Evolutionary conservation across 2,888 invertebrate species (phyloP), one percentile per base, ranked within the genome.

Genomic region (Apomyelois bistriatella): DNA sequence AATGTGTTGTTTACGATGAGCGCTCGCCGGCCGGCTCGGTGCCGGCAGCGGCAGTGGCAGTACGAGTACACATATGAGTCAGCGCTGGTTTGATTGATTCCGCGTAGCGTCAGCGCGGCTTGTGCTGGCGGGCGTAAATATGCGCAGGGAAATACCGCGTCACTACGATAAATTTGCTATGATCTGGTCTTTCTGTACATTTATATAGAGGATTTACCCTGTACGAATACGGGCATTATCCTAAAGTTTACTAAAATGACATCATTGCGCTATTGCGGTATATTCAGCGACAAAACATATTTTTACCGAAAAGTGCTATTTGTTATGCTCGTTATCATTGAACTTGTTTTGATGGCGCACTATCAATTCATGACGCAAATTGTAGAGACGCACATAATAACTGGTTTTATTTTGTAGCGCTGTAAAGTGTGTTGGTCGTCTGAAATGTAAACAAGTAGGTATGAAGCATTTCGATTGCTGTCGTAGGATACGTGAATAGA

Each of bases 141-240:
- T 52, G 48, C 55, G 48, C 58, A 60, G 82, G 85, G 85, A 74
- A 85, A 82, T 82, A 81, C 85, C 82, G 65, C 71, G 78, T 80
- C 79, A 81, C 60, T 53, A 52, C 43, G 53, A 59, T 72, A 76
- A 78, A 73, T 69, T 64, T 55, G 65, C 64, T 70, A 66, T 64
- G 66, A 53, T 1, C n/a, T 9, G 38, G 16, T 15, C 40, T 35
- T 42, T 42, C 32, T 42, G 13, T 3, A 10, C 13, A 35, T 22
- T n/a, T 22, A 22, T 5, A 5, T 22, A 3, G 22, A 42, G 36
- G 43, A 22, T 52, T 52, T 52, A 43, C 52, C 52, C 32, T 32
- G 8, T 22, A n/a, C 36, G 3, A 1, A 15, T 32, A 22, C 12
- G 9, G 15, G 17, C 22, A 50, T 32, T 40, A 41, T 52, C 22